Percentiles rank a stretch among this genome's conserved stretches.
Evolutionary conservation across 2,888 invertebrate species (phyloP).

Genomic region (Troilus luridus): DNA sequence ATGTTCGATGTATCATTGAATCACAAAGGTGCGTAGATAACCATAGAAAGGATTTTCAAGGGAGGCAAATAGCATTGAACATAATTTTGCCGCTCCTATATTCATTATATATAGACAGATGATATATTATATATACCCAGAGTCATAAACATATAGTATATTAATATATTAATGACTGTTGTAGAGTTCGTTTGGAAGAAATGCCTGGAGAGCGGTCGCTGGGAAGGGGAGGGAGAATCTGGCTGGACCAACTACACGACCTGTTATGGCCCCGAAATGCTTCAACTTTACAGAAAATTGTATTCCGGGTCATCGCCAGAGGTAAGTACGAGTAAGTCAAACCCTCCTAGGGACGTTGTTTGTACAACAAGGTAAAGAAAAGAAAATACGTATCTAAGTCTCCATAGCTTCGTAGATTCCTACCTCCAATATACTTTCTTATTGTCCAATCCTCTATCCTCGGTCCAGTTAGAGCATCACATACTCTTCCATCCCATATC

Average conservation of each 20-base stretch:
- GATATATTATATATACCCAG: neutral
- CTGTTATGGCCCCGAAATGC: conserved; percentile 82
- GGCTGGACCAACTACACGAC: conserved; percentile 90
- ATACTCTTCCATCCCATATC: too few species aligned
- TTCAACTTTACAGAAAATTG: conserved; percentile 77
- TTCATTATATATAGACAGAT: too few species aligned
- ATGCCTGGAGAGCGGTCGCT: conserved; percentile 79
- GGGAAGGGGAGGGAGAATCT: conserved; percentile 71
- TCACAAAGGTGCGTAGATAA: too few species aligned
- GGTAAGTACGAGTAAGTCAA: conserved; percentile 46
- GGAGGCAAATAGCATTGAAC: too few species aligned
- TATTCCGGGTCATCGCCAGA: conserved; percentile 69
- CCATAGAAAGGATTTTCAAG: too few species aligned
- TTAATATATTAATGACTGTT: conserved; percentile 60
- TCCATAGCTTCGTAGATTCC: neutral
- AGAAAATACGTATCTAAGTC: neutral
- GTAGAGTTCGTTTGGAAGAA: conserved; percentile 80
- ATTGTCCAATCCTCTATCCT: too few species aligned
- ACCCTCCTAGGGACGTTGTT: neutral
- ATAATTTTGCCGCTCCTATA: too few species aligned
- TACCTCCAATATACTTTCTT: too few species aligned
- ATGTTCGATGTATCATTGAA: too few species aligned
- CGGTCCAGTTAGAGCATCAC: too few species aligned
- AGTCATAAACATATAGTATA: neutral
- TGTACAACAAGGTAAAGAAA: neutral